Evolutionary conservation across 2,113 vertebrate species (phyloP), one percentile per base, ranked within the genome.

Genomic region (Mormoops blainvillei): DNA sequence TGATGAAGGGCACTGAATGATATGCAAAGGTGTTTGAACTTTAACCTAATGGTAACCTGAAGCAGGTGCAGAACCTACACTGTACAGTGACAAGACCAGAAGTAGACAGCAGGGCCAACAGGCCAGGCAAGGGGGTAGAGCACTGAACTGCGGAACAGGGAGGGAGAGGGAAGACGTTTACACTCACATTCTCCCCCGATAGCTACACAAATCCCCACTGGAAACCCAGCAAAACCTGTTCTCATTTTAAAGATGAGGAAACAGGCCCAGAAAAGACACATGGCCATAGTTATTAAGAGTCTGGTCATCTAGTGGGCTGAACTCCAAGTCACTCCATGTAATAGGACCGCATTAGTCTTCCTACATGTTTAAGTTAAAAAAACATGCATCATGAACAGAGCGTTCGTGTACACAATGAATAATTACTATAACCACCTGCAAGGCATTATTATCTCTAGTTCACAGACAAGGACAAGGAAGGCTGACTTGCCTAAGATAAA

Each of bases 191-290:
- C 65, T 5, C 13, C 68, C 68, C 83, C 0, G 3, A 77, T 0
- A 56, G 31, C n/a, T 52, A 67, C 84, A 78, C 5, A 43, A 56
- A n/a, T 43, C 70, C 74, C 58, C 48, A 33, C 1, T 33, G 13
- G 50, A 67, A 83, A 85, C 52, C n/a, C 61, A 73, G n/a, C 3
- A 76, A 70, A 63, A 92, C 73, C 1, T 28, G 18, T 10, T 77
- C 76, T 94, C 65, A 43, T 84, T 48, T 45, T 77, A 52, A 91
- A 88, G 71, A 43, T 58, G 67, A 88, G 76, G 36, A 83, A 83
- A 80, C 18, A 84, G 20, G 14, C 14, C 22, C 41, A 77, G 78
- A 33, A 15, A 70, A 19, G 33, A 22, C 63, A 5, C 11, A 85
- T 54, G 33, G 73, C 67, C 61, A 36, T 0, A 65, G 41, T 77